Conservation (phyloP, 92 coral and sea anemone genomes). For the Porites cylindrica region DNA sequence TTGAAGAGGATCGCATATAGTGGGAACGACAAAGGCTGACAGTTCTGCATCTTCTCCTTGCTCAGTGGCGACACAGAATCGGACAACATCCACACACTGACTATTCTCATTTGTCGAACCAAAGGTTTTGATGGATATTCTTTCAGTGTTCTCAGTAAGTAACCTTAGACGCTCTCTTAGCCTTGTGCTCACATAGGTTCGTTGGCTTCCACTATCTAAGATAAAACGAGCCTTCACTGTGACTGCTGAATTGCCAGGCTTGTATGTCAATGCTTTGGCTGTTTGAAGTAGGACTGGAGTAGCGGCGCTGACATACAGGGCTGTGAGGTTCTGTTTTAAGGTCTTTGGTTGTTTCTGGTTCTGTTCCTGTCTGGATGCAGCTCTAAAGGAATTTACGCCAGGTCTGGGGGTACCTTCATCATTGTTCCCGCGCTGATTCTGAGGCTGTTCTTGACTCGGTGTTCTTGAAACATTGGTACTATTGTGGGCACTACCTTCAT, state of each 20-base stretch:
- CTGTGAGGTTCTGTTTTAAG: slow-evolving; percentile 13
- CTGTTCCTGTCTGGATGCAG: background rate
- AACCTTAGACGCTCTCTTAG: slow-evolving; percentile 22
- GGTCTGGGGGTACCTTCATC: background rate
- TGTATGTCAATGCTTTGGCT: slow-evolving; percentile 32
- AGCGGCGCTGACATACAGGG: slow-evolving; percentile 40
- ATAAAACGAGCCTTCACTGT: slow-evolving; percentile 41
- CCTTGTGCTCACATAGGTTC: slow-evolving; percentile 35
- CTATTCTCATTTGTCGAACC: slow-evolving; percentile 46
- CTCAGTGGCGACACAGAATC: slow-evolving; percentile 16
- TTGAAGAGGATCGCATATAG: background rate
- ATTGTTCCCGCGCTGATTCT: no score
- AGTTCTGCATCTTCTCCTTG: slow-evolving; percentile 14
- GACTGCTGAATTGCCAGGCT: background rate
- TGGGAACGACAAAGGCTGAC: slow-evolving; percentile 18
- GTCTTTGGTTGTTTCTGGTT: background rate
- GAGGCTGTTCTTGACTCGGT: no score
- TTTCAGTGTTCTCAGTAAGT: slow-evolving; percentile 33
- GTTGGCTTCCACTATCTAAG: slow-evolving; percentile 63
- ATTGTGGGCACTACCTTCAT: no score
- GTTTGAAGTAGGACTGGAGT: slow-evolving; percentile 55
- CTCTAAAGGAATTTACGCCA: background rate
- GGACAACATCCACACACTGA: slow-evolving; percentile 45
- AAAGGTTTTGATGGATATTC: slow-evolving; percentile 57
- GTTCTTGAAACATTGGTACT: no score